Conservation (phyloP, 1,140 invertebrate genomes). For the Amyelois transitella region DNA sequence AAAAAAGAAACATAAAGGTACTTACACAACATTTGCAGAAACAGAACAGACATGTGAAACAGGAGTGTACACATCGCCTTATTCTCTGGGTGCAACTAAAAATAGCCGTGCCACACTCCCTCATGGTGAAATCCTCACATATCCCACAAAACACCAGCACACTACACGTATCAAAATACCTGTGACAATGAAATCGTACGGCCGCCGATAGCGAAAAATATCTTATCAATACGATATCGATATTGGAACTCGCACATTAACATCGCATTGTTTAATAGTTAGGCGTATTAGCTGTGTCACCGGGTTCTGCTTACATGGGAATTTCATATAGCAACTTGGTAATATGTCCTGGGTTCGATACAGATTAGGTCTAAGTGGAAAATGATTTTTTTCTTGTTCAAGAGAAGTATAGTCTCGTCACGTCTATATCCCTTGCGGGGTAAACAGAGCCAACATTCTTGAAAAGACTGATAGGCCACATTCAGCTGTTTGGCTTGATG, state of each 20-base stretch:
- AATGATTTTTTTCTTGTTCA: too few relatives aligned
- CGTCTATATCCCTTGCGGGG: too few relatives aligned
- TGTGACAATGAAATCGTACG: background rate
- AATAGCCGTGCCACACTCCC: background rate
- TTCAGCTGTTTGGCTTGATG: too few relatives aligned
- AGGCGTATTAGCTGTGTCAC: too few relatives aligned
- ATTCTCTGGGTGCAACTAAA: background rate
- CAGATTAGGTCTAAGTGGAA: too few relatives aligned
- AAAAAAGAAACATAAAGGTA: background rate
- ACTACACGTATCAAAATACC: background rate
- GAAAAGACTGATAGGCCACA: too few relatives aligned
- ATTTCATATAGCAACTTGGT: too few relatives aligned
- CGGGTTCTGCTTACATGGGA: too few relatives aligned
- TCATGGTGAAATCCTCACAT: background rate
- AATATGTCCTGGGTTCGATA: too few relatives aligned
- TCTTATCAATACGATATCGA: conserved; percentile 2
- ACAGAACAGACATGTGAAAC: background rate
- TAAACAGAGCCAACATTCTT: too few relatives aligned
- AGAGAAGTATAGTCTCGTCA: too few relatives aligned
- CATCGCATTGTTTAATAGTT: too few relatives aligned
- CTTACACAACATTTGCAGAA: background rate
- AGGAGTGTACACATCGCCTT: background rate
- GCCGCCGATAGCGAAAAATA: background rate
- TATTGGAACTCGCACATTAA: background rate
- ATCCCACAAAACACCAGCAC: background rate